A percentile compares a stretch with the other conserved stretches of the same genome.
phyloP scores from a whole-genome alignment of 2,888 invertebrate genomes.

The Eupithecia vulgata region DNA sequence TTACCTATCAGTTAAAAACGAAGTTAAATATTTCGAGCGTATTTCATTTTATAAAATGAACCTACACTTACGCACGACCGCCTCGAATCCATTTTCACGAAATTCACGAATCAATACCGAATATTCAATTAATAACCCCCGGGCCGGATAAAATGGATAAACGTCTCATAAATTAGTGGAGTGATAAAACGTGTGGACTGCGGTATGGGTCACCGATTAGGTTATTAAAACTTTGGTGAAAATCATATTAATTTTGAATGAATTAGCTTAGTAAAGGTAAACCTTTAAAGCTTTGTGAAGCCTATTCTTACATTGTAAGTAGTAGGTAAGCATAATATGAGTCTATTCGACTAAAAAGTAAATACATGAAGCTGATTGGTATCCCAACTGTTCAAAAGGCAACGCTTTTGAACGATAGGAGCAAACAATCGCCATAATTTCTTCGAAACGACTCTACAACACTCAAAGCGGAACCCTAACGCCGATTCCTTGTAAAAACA shows the following conservation, averaged over 20 bases:
- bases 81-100: conserved; percentile 30
- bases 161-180: conserved; percentile 55
- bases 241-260: neutral
- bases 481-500: conserved; percentile 30
- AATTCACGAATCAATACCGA: conserved; percentile 50
- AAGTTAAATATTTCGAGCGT: neutral
- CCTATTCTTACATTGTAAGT: neutral
- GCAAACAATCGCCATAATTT: conserved; percentile 3
- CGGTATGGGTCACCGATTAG: conserved; percentile 31
- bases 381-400: neutral
- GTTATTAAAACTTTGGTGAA: conserved; percentile 25
- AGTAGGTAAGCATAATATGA: neutral
- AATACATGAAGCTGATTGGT: neutral
- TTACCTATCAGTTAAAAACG: neutral
- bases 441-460: conserved; percentile 14
- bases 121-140: conserved; percentile 55
- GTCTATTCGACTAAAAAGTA: neutral
- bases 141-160: conserved; percentile 52
- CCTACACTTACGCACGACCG: conserved; percentile 38
- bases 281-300: neutral
- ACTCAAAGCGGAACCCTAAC: conserved; percentile 11
- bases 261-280: neutral
- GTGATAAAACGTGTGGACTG: conserved; percentile 48
- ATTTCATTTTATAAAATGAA: conserved; percentile 42
- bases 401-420: neutral